A percentile compares a stretch with the other conserved stretches of the same genome.
Conservation (phyloP, 1,140 invertebrate species). For the Sycophaga agraensis region DNA sequence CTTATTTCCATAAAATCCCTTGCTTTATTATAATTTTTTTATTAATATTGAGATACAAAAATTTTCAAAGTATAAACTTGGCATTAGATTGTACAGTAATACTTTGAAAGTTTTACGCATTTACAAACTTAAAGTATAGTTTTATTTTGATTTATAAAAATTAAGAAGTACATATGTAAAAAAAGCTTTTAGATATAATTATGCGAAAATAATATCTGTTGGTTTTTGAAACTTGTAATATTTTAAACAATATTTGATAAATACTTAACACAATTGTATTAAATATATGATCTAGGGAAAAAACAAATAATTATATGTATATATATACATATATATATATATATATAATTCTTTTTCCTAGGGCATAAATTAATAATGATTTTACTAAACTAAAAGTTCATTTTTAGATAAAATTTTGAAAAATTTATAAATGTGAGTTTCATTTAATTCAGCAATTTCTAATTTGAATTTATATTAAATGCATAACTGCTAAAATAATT, state of each 20-base stretch:
- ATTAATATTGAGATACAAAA: conserved; percentile 26
- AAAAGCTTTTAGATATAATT: conserved; percentile 27
- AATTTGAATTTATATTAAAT: no score
- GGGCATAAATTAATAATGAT: conserved; percentile 24
- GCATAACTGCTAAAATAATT: neutral
- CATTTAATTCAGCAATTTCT: conserved; percentile 12
- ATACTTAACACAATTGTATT: conserved; percentile 17
- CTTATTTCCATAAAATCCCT: conserved; percentile 25
- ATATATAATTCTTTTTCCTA: conserved; percentile 21
- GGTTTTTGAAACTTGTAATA: conserved; percentile 24
- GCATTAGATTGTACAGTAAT: neutral
- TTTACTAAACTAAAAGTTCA: conserved; percentile 22
- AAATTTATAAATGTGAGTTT: conserved; percentile 14
- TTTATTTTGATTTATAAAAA: conserved; percentile 29
- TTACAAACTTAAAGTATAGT: conserved; percentile 24
- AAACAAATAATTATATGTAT: conserved; percentile 17
- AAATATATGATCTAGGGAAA: conserved; percentile 14
- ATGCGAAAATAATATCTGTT: conserved; percentile 31
- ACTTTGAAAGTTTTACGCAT: conserved; percentile 27
- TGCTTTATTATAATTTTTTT: conserved; percentile 24
- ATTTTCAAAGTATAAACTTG: conserved; percentile 24
- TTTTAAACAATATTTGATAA: conserved; percentile 29
- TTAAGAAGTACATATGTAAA: conserved; percentile 26
- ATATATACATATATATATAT: no score
- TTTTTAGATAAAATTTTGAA: conserved; percentile 23